Evolutionary conservation across 2,113 vertebrate genomes (phyloP).

Genomic region (Ochotona curzoniae): DNA sequence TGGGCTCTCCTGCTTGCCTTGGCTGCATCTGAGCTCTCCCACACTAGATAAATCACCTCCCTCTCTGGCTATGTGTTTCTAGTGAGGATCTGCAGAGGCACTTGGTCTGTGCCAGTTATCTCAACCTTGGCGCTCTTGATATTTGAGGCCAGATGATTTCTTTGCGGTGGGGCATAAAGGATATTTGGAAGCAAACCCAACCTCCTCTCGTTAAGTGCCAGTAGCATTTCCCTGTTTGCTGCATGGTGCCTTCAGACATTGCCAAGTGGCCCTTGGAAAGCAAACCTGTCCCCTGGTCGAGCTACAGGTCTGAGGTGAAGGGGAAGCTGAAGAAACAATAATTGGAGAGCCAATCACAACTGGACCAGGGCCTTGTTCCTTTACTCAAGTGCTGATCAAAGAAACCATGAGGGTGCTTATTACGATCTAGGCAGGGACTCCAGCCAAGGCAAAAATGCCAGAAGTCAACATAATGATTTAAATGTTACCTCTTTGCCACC

Average conservation of each 20-base stretch:
- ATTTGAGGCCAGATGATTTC: not conserved
- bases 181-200: not conserved
- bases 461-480: slow-evolving; percentile 21
- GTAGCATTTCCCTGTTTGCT: not conserved
- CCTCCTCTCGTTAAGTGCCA: not conserved
- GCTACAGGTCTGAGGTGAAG: not conserved
- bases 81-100: not conserved
- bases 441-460: not conserved
- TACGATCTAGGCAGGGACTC: not conserved
- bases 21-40: not conserved
- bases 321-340: not conserved
- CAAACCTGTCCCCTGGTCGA: not conserved
- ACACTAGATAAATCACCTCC: not conserved
- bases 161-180: not conserved
- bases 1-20: not conserved
- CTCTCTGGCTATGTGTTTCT: not conserved
- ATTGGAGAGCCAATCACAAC: not conserved
- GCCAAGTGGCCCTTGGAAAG: not conserved
- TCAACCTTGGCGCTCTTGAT: not conserved
- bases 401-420: not conserved
- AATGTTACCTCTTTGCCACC: slow-evolving; percentile 1
- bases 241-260: not conserved
- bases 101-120: not conserved
- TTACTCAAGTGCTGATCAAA: not conserved
- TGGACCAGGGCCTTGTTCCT: not conserved